These are phyloP conservation scores for Acanthosepion pharaonis DNA, from an alignment of 2,888 invertebrate genomes.

Conservation along the genomic window DNA sequence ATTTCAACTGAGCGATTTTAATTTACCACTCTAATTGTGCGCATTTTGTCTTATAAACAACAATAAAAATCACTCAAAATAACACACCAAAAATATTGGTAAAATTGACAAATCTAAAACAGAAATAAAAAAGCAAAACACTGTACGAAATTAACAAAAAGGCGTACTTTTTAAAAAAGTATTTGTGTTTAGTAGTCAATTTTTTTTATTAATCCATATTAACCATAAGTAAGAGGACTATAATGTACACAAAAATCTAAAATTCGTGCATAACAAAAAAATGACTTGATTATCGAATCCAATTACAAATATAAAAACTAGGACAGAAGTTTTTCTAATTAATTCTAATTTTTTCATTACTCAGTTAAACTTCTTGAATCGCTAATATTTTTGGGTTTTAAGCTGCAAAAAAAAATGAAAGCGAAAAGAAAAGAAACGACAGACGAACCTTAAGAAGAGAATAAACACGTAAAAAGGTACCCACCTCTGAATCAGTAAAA, in stretches of 20 bases:
- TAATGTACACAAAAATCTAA: background rate
- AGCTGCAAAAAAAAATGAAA: background rate
- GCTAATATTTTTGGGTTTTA: no score
- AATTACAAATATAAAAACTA: no score
- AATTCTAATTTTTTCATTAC: no score
- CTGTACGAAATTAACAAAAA: background rate
- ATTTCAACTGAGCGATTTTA: background rate
- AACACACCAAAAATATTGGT: background rate
- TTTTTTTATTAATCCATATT: background rate
- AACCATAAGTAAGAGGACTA: background rate
- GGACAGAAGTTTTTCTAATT: no score
- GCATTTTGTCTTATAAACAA: background rate
- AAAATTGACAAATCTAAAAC: background rate
- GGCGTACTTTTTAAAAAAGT: background rate
- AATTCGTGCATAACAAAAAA: background rate
- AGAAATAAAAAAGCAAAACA: background rate
- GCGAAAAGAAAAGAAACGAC: background rate
- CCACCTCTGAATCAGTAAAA: constrained; percentile 44
- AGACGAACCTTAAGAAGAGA: background rate
- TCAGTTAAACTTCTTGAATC: no score
- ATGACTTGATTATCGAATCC: no score
- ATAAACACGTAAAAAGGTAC: background rate
- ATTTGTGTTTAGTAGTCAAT: background rate
- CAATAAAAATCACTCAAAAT: background rate
- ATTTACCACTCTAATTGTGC: background rate